These are phyloP conservation scores for Lithophane socia DNA, from an alignment of 2,888 invertebrate species.

Conservation along the genomic window DNA sequence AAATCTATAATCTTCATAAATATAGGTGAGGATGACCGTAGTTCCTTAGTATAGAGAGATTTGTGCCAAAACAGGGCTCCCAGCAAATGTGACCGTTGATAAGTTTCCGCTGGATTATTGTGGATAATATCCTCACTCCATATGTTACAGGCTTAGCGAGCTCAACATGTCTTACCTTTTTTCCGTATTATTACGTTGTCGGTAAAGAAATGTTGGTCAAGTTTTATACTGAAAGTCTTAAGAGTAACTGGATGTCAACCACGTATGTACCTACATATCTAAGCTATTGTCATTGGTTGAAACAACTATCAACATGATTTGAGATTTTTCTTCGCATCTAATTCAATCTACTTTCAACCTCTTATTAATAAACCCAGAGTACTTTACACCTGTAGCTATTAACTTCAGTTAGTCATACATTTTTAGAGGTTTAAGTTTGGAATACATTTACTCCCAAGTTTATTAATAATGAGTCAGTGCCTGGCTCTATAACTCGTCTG, in stretches of 20 bases:
- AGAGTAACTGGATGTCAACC: neutral
- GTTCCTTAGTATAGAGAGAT: conserved; percentile 22
- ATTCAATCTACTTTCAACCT: neutral
- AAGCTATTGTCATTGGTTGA: neutral
- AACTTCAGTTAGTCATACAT: neutral
- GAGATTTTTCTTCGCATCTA: neutral
- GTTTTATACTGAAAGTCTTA: neutral
- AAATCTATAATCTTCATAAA: conserved; percentile 23
- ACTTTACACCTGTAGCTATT: too few species aligned
- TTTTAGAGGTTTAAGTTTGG: neutral
- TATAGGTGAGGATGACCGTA: neutral
- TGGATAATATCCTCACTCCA: conserved; percentile 37
- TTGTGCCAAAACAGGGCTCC: conserved; percentile 1
- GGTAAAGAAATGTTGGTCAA: conserved; percentile 5
- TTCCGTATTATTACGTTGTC: conserved; percentile 31
- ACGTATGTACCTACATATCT: neutral
- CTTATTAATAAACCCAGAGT: neutral
- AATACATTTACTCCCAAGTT: neutral
- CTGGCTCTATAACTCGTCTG: neutral
- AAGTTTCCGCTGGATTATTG: conserved; percentile 28
- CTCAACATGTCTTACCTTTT: conserved; percentile 29
- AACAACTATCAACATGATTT: neutral
- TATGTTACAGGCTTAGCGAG: conserved; percentile 35
- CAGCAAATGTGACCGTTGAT: conserved; percentile 17
- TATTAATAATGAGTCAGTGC: neutral